A percentile compares a stretch with the other conserved stretches of the same genome.
Evolutionary conservation across 1,140 invertebrate genomes (phyloP).

Genomic region (Drosophila arizonae): DNA sequence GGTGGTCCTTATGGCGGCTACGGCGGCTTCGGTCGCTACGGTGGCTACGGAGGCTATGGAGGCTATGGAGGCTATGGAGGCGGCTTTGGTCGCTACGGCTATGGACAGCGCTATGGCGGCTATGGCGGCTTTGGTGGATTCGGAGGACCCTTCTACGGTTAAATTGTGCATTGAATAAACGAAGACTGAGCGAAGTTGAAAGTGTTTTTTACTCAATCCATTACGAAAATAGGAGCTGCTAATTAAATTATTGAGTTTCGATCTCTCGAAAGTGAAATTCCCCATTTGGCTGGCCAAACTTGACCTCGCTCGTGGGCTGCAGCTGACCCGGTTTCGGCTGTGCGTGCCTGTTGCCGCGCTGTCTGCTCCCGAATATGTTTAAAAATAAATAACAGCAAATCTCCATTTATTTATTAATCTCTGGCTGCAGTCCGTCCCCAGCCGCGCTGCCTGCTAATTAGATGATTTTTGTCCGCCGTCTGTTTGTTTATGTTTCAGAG

Average conservation of each 20-base stretch:
- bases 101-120: constrained; percentile 16
- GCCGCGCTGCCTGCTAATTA: constrained; percentile 56
- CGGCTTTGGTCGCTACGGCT: constrained; percentile 9
- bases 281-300: constrained; percentile 28
- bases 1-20: no score
- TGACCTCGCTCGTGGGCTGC: constrained; percentile 51
- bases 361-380: constrained; percentile 52
- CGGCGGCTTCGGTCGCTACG: constrained; percentile 10
- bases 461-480: constrained; percentile 41
- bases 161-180: constrained; percentile 37
- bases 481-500: constrained; percentile 67
- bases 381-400: constrained; percentile 77
- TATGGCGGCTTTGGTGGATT: constrained; percentile 15
- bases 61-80: constrained; percentile 6
- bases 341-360: constrained; percentile 45
- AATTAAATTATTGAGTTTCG: constrained; percentile 1
- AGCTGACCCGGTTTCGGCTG: constrained; percentile 51
- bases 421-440: constrained; percentile 30
- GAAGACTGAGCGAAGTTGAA: constrained; percentile 18
- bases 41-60: constrained; percentile 35
- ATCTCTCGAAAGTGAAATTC: constrained; percentile 8
- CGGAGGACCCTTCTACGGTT: constrained; percentile 12
- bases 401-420: constrained; percentile 74
- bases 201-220: background rate
- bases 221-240: background rate